A percentile compares a stretch with the other conserved stretches of the same genome.
phyloP scores from a whole-genome alignment of 1,140 invertebrate genomes.

The Trichonephila clavipes region DNA sequence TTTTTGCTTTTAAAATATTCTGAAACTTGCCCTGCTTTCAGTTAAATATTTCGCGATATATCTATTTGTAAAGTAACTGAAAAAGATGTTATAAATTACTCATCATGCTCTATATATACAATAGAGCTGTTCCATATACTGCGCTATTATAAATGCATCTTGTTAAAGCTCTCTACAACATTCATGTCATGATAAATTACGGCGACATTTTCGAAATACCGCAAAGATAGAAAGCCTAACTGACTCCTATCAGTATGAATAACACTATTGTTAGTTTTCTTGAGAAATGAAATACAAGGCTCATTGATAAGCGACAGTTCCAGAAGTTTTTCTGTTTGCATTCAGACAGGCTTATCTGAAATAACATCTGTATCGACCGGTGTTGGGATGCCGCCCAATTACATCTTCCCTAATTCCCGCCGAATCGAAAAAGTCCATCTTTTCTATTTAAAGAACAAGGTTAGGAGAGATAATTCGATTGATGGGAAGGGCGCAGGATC shows the following conservation, averaged over 20 bases:
- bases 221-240: neutral
- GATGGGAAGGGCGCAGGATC: neutral
- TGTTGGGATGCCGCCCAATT: neutral
- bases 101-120: neutral
- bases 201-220: neutral
- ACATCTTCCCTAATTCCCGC: neutral
- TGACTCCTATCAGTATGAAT: constrained; percentile 21
- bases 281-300: constrained; percentile 23
- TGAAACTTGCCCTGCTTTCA: no score
- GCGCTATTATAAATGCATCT: neutral
- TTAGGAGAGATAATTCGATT: neutral
- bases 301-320: constrained; percentile 16
- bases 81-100: neutral
- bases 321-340: constrained; percentile 29
- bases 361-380: constrained; percentile 12
- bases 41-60: no score
- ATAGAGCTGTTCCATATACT: neutral
- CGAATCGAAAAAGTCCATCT: neutral
- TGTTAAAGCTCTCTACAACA: neutral
- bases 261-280: neutral
- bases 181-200: neutral
- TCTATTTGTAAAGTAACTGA: neutral
- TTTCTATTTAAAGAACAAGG: neutral
- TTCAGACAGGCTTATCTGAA: neutral
- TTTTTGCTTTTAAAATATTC: no score